Evolutionary conservation across 2,888 invertebrate species (phyloP), one percentile per base, ranked within the genome.

Genomic region (Leptinotarsa juncta): DNA sequence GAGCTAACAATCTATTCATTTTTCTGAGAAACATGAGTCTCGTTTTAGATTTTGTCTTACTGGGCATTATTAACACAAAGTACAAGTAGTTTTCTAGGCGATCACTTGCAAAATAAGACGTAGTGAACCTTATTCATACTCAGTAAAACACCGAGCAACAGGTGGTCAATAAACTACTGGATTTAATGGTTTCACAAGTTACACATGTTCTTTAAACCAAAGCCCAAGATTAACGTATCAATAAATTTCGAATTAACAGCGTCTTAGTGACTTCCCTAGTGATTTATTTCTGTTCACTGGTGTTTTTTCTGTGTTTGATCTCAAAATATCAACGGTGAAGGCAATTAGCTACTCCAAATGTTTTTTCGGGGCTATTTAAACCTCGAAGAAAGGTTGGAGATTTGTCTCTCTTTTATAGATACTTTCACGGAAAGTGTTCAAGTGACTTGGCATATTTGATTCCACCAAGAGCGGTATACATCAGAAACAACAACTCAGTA

Each of bases 121-220:
- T 57, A 57, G 14, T 15, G 20, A 57, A 20, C 57, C 12, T 57
- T 23, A 57, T 57, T 57, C 15, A 10, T 57, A 3, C 15, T 51
- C 57, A 18, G 57, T 20, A 20, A 18, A 57, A 20, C 57, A 57
- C 57, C 23, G 23, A 23, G 4, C 57, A 57, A 57, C 57, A 57
- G 57, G 57, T 57, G 57, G 57, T 23, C 57, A 15, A 57, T 57
- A 57, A 57, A 57, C 57, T 23, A 57, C 57, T 57, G 57, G 23
- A 57, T 57, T 57, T 57, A 57, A 20, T 57, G 57, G 20, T 20
- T 57, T 32, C 15, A 57, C 57, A 57, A 23, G 57, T 23, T 57
- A 57, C 57, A 57, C 57, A 57, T 57, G 57, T 57, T 57, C 23
- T 20, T 57, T 26, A 57, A 57, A 57, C 20, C 57, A 15, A 23